Evolutionary conservation across 1,140 invertebrate genomes (phyloP), one percentile per base, ranked within the genome.

Genomic region (Chlorops oryzae): DNA sequence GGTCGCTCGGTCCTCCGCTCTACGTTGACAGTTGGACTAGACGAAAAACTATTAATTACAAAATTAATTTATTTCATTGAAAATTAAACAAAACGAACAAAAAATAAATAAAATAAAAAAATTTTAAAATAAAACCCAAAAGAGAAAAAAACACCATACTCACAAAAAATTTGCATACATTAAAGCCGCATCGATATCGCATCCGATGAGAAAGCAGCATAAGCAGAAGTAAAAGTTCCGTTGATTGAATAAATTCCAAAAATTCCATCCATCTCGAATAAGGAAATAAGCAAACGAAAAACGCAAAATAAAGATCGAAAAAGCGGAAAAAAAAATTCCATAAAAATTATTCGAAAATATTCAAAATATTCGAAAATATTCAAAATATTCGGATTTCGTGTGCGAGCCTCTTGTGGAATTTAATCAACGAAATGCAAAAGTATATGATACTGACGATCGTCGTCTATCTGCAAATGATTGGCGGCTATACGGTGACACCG

Each of bases 391-490:
- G 46, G 59, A 59, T 55, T 59, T 54, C 50, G 40, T 53, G 56
- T 48, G 55, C 23, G 51, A 39, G 55, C 34, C 52, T 55, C 43
- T 51, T 47, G 34, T 43, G 56, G 49, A 48, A 54, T 56, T 45
- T 52, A 45, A 50, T 50, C 27, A 42, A 27, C 55, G 66, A 51
- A 44, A 69, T 69, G 65, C 63, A 68, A 59, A 64, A 65, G 51
- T 68, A 61, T 61, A 46, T 64, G 7, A 28, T 65, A 54, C 54
- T 68, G 47, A 57, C 65, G 68, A 65, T 69, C 65, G 68, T 69
- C 68, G 49, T 68, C 45, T 52, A 48, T 44, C 3, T 69, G 47
- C 65, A 69, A 45, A 54, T 69, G 57, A 45, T 65, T 6, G 52
- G 61, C 55, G 55, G 57, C 20, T 51, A 63, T 23, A 23, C 56